Conservation (phyloP, 1,140 invertebrate species). For the Papilio polyxenes region DNA sequence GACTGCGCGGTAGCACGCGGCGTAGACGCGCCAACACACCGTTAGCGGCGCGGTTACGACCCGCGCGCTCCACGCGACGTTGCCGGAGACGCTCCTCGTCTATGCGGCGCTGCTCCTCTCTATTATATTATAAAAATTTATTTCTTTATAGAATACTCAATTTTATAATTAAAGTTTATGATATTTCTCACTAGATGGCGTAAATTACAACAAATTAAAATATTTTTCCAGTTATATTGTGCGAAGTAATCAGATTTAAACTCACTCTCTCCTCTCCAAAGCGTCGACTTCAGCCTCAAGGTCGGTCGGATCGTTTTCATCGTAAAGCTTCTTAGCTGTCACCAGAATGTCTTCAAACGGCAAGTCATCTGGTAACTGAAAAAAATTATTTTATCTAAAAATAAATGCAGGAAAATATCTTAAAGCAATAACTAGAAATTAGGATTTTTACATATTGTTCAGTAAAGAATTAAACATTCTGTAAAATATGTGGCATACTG, state of each 20-base stretch:
- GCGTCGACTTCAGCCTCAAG: slow-evolving; percentile 86
- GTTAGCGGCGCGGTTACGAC: slow-evolving; percentile 40
- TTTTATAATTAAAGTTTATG: too few relatives aligned
- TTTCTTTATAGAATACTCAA: too few relatives aligned
- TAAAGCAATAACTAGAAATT: too few relatives aligned
- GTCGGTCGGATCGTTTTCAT: slow-evolving; percentile 87
- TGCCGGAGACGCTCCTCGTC: slow-evolving; percentile 77
- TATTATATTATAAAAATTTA: slow-evolving; percentile 51
- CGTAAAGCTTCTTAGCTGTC: slow-evolving; percentile 84
- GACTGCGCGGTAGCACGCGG: slow-evolving; percentile 46
- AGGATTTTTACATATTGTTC: too few relatives aligned
- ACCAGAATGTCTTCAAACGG: slow-evolving; percentile 92
- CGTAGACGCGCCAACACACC: slow-evolving; percentile 47
- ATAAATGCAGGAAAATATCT: too few relatives aligned
- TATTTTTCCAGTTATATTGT: too few relatives aligned
- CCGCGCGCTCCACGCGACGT: slow-evolving; percentile 61
- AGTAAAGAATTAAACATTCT: too few relatives aligned
- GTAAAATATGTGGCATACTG: too few relatives aligned
- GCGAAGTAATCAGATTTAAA: slow-evolving; percentile 45
- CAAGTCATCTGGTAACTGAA: slow-evolving; percentile 91
- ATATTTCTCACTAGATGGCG: too few relatives aligned
- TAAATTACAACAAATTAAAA: too few relatives aligned
- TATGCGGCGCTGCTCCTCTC: slow-evolving; percentile 78
- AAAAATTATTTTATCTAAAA: slow-evolving; percentile 35
- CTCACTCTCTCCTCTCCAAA: slow-evolving; percentile 83